Evolutionary conservation across 2,888 invertebrate species (phyloP).

Genomic region (Linyphia triangularis): DNA sequence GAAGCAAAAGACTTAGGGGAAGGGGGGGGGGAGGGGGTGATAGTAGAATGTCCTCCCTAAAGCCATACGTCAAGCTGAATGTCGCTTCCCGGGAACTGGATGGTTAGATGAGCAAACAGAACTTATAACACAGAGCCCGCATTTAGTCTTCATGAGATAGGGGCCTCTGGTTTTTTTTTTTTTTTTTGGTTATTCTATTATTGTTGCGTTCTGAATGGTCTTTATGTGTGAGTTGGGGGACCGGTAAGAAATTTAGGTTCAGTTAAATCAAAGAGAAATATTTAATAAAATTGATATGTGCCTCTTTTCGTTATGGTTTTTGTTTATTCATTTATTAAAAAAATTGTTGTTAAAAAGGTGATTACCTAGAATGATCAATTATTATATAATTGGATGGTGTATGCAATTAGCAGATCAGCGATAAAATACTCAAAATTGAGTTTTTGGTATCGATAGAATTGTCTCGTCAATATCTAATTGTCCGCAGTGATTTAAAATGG

Average conservation of each 20-base stretch:
- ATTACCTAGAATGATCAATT: no score
- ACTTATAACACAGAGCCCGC: conserved; percentile 64
- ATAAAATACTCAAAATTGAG: no score
- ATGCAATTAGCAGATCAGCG: no score
- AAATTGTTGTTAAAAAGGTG: no score
- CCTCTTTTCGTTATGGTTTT: no score
- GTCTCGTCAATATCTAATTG: no score
- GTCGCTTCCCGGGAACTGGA: conserved; percentile 41
- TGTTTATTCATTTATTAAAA: no score
- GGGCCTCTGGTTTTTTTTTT: conserved; percentile 23
- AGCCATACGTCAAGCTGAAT: conserved; percentile 68
- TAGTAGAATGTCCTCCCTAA: conserved; percentile 6
- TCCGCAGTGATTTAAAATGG: no score
- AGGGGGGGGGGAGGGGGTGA: background rate
- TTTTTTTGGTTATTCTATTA: conserved; percentile 15
- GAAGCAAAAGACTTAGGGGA: background rate
- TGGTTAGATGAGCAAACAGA: conserved; percentile 49
- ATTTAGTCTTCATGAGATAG: conserved; percentile 44
- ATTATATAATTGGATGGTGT: no score
- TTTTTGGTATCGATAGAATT: no score
- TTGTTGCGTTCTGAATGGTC: conserved; percentile 20
- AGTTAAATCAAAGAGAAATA: background rate
- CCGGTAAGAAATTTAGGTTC: background rate
- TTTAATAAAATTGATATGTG: background rate
- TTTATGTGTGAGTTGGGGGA: background rate